phyloP scores from a whole-genome alignment of 2,888 invertebrate species.

The Polymixis flavicincta region DNA sequence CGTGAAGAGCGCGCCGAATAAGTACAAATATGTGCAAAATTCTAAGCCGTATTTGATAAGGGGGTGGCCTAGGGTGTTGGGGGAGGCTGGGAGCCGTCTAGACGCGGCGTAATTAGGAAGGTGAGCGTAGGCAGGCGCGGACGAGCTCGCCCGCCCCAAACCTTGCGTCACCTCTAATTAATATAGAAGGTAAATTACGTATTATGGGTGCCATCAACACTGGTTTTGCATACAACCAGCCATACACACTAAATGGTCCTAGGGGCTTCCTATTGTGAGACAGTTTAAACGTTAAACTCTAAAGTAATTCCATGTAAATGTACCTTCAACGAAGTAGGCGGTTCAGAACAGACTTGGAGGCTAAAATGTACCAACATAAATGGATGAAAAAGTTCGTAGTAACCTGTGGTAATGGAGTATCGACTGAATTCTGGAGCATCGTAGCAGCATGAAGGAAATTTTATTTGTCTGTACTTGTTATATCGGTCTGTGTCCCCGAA shows the following conservation, averaged over 20 bases:
- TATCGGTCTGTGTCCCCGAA: constrained; percentile 74
- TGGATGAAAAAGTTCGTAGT: constrained; percentile 19
- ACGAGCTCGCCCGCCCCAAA: constrained; percentile 67
- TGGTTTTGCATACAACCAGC: constrained; percentile 17
- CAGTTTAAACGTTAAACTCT: background rate
- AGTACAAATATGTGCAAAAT: constrained; percentile 68
- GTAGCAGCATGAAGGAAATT: constrained; percentile 61
- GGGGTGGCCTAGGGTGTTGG: constrained; percentile 72
- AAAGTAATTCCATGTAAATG: background rate
- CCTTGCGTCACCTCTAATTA: constrained; percentile 81
- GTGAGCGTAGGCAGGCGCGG: constrained; percentile 83
- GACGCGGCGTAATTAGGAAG: constrained; percentile 89
- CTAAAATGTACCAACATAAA: constrained; percentile 8
- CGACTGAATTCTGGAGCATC: constrained; percentile 59
- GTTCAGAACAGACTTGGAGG: constrained; percentile 1
- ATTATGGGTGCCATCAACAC: constrained; percentile 48
- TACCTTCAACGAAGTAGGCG: background rate
- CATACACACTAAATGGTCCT: background rate
- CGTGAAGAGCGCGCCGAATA: constrained; percentile 49
- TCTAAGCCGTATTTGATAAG: constrained; percentile 77
- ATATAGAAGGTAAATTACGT: constrained; percentile 73
- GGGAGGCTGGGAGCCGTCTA: constrained; percentile 85
- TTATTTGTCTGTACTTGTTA: constrained; percentile 67
- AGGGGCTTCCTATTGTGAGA: background rate
- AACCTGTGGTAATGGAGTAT: constrained; percentile 36